A percentile compares a stretch with the other conserved stretches of the same genome.
These are phyloP conservation scores for Syrista parreyssii DNA, from an alignment of 2,888 invertebrate genomes.

Conservation along the genomic window DNA sequence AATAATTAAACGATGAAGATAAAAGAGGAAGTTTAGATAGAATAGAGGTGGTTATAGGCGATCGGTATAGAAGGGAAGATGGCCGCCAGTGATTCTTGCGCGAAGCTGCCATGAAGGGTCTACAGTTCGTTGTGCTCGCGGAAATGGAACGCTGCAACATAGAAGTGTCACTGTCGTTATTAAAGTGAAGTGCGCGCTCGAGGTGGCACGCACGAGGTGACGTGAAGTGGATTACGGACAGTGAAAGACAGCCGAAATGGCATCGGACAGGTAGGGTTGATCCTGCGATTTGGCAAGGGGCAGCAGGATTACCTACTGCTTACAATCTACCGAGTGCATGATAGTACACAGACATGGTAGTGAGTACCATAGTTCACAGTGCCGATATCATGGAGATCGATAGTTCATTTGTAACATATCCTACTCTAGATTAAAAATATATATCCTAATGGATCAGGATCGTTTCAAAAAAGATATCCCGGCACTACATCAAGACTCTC, in stretches of 20 bases:
- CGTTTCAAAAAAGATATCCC: conserved; percentile 12
- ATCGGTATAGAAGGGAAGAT: conserved; percentile 46
- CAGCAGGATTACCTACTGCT: not conserved
- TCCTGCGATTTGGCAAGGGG: conserved; percentile 20
- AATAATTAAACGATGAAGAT: not conserved
- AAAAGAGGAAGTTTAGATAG: not conserved
- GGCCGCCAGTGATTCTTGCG: conserved; percentile 48
- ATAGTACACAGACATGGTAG: conserved; percentile 20
- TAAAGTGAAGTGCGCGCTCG: conserved; percentile 39
- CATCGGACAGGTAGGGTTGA: conserved; percentile 47
- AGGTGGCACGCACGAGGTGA: conserved; percentile 17
- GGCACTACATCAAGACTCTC: not conserved
- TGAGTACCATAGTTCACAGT: conserved; percentile 20
- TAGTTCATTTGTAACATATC: conserved; percentile 39
- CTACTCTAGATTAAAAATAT: not conserved
- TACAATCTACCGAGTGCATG: conserved; percentile 19
- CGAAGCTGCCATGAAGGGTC: conserved; percentile 48
- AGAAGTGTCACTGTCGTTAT: conserved; percentile 42
- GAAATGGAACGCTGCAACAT: conserved; percentile 52
- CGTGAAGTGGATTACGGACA: not conserved
- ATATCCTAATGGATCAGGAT: not conserved
- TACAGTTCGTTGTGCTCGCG: conserved; percentile 47
- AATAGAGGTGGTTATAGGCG: not conserved
- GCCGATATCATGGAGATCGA: conserved; percentile 44
- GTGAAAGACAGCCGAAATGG: conserved; percentile 33